Percentiles rank a stretch among this genome's conserved stretches.
Conservation (phyloP, 2,113 vertebrate species). For the Fukomys damarensis region DNA sequence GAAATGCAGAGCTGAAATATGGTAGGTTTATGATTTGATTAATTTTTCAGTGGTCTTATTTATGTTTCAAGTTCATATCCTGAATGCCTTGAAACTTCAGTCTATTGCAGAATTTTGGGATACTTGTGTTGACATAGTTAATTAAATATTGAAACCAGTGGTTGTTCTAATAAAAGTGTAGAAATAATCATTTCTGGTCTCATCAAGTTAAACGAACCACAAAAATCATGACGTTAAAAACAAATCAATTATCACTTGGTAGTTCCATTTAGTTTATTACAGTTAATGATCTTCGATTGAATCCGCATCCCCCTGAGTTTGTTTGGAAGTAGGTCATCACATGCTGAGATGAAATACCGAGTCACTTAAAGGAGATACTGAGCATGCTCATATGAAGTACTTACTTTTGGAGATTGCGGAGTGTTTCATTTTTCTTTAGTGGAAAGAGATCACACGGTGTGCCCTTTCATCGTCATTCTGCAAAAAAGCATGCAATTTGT, state of each 20-base stretch:
- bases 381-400: conserved; percentile 86
- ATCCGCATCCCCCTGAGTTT: conserved; percentile 72
- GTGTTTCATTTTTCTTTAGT: conserved; percentile 71
- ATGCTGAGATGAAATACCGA: conserved; percentile 82
- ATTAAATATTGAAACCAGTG: conserved; percentile 68
- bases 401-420: conserved; percentile 72
- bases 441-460: conserved; percentile 68
- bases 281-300: conserved; percentile 78
- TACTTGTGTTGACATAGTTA: conserved; percentile 67
- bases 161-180: conserved; percentile 69
- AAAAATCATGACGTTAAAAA: conserved; percentile 40
- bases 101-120: conserved; percentile 14
- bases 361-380: conserved; percentile 82
- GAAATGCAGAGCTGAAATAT: neutral
- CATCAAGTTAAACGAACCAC: neutral
- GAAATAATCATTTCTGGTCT: conserved; percentile 70
- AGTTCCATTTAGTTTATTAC: conserved; percentile 61
- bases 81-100: conserved; percentile 45
- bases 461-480: conserved; percentile 75
- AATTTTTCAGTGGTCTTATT: neutral
- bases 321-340: conserved; percentile 87
- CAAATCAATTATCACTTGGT: conserved; percentile 64
- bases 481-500: conserved; percentile 71
- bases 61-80: neutral
- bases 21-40: neutral